A percentile compares a stretch with the other conserved stretches of the same genome.
Evolutionary conservation across 2,888 invertebrate species (phyloP).

Genomic region (Noctua fimbriata): DNA sequence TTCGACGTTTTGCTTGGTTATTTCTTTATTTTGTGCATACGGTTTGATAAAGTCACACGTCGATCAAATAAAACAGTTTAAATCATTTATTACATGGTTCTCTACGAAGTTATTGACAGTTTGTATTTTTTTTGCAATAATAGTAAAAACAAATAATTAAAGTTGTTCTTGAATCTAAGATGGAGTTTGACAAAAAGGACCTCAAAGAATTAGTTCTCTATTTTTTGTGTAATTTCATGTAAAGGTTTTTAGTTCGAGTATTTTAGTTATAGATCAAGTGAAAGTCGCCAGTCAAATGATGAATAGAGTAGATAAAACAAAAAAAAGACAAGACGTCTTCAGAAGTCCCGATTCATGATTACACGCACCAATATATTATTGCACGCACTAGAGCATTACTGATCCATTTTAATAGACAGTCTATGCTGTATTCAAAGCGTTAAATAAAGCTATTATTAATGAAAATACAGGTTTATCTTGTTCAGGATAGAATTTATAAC

Average conservation of each 20-base stretch:
- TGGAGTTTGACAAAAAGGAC: no score
- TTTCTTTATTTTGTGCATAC: background rate
- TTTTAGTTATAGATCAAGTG: no score
- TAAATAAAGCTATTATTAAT: constrained; percentile 49
- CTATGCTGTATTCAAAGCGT: background rate
- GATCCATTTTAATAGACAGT: constrained; percentile 34
- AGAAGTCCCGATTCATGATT: background rate
- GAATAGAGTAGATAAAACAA: background rate
- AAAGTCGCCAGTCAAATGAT: background rate
- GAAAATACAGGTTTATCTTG: constrained; percentile 18
- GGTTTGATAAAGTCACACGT: background rate
- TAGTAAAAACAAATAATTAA: no score
- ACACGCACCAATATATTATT: constrained; percentile 16
- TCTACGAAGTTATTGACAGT: background rate
- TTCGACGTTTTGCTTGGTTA: background rate
- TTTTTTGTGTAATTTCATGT: no score
- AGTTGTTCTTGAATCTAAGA: no score
- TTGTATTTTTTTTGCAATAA: background rate
- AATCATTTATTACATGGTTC: background rate
- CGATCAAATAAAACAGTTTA: background rate
- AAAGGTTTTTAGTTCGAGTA: no score
- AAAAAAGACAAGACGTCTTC: background rate
- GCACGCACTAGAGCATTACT: constrained; percentile 24
- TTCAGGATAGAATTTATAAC: constrained; percentile 38
- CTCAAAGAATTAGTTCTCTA: no score